Evolutionary conservation across 2,797 vertebrate species (phyloP).

Genomic region (Oryzias sinensis): DNA sequence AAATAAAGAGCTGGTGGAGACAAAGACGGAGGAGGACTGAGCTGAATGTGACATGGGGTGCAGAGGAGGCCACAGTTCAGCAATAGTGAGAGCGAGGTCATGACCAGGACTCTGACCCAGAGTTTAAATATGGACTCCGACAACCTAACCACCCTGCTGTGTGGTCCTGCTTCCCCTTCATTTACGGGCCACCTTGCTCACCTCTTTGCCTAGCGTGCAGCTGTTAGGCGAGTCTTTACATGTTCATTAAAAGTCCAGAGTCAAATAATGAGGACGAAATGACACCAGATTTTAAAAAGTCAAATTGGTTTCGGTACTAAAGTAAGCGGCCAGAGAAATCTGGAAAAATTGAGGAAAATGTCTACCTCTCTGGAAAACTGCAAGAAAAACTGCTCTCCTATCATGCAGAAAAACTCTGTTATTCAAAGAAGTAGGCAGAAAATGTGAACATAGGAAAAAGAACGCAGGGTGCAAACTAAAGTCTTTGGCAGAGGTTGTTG

Average conservation of each 20-base stretch:
- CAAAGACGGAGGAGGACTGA: constrained; percentile 14
- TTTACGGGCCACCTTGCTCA: constrained; percentile 39
- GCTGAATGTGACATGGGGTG: constrained; percentile 32
- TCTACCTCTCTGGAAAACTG: constrained; percentile 1
- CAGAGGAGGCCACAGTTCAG: constrained; percentile 19
- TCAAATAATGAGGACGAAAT: constrained; percentile 36
- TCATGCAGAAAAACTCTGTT: constrained; percentile 10
- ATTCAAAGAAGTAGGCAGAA: constrained; percentile 45
- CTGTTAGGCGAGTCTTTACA: constrained; percentile 29
- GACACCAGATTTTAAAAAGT: background rate
- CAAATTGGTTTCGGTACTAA: too few species aligned
- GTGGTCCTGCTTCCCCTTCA: constrained; percentile 61
- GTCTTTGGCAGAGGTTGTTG: constrained; percentile 62
- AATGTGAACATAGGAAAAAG: constrained; percentile 42
- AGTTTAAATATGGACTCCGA: constrained; percentile 67
- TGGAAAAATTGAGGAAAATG: too few species aligned
- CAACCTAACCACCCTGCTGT: constrained; percentile 65
- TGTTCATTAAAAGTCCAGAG: constrained; percentile 35
- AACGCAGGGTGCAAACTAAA: constrained; percentile 57
- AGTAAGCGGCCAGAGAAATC: too few species aligned
- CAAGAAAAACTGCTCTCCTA: constrained; percentile 25
- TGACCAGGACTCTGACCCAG: constrained; percentile 61
- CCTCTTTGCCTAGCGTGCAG: constrained; percentile 12
- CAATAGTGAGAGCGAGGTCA: constrained; percentile 37
- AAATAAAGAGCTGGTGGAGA: constrained; percentile 14